phyloP scores from a whole-genome alignment of 1,140 invertebrate species.

The Listronotus oregonensis region DNA sequence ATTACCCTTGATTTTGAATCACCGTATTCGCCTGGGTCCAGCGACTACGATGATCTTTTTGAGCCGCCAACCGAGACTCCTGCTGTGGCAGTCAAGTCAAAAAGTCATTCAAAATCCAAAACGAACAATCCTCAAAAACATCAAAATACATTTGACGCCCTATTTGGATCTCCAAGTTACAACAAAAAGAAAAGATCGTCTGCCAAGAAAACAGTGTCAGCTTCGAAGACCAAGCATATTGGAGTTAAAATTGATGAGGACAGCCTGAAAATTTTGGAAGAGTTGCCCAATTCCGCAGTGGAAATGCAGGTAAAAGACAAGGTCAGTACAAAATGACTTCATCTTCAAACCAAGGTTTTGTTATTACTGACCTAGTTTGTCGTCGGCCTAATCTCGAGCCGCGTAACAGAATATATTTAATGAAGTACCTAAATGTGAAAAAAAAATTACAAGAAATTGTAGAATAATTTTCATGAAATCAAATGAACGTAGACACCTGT shows the following conservation, averaged over 20 bases:
- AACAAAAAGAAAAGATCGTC: constrained; percentile 47
- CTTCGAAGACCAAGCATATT: constrained; percentile 63
- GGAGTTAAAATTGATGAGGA: constrained; percentile 76
- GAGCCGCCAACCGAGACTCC: constrained; percentile 72
- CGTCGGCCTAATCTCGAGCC: no score
- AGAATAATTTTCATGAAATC: no score
- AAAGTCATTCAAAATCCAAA: constrained; percentile 36
- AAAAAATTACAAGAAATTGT: no score
- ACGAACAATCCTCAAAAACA: constrained; percentile 54
- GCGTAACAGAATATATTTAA: no score
- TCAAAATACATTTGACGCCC: constrained; percentile 62
- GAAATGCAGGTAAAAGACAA: constrained; percentile 96
- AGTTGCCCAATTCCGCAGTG: constrained; percentile 89
- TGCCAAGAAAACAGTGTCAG: constrained; percentile 4
- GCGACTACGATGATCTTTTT: constrained; percentile 83
- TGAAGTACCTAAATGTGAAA: no score
- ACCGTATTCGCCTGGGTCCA: constrained; percentile 83
- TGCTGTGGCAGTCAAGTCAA: constrained; percentile 47
- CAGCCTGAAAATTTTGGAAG: constrained; percentile 79
- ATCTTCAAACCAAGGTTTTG: not conserved
- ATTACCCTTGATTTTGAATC: constrained; percentile 78
- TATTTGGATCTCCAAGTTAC: constrained; percentile 60
- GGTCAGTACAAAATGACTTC: constrained; percentile 59
- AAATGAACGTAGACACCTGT: no score
- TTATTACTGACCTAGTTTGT: constrained; percentile 1